Conservation (phyloP, 2,797 vertebrate species). For the Melanotaenia maccullochi region DNA sequence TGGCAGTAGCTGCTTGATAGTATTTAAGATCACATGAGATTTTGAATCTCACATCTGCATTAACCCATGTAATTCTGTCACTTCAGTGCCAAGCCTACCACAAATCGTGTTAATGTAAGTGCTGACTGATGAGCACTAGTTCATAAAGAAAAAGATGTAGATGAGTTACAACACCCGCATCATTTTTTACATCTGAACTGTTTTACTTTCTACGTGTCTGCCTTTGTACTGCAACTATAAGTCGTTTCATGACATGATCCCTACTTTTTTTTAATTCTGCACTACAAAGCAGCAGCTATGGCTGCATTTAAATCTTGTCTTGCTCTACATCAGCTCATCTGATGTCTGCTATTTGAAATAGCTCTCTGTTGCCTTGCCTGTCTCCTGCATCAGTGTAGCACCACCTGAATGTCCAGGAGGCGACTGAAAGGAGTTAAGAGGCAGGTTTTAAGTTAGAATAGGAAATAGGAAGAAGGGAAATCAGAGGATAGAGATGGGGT, state of each 20-base stretch:
- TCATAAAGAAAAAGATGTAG: slow-evolving; percentile 46
- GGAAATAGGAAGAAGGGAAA: slow-evolving; percentile 61
- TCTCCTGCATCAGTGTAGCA: slow-evolving; percentile 54
- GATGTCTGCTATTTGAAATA: slow-evolving; percentile 41
- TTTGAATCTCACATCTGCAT: slow-evolving; percentile 16
- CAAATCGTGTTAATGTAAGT: slow-evolving; percentile 14
- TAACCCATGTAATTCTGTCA: slow-evolving; percentile 10
- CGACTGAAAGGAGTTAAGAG: slow-evolving; percentile 62
- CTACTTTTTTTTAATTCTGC: slow-evolving; percentile 22
- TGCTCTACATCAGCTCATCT: slow-evolving; percentile 42
- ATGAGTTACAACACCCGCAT: slow-evolving; percentile 56
- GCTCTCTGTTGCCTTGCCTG: slow-evolving; percentile 49
- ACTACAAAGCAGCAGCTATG: slow-evolving; percentile 41
- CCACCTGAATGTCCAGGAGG: slow-evolving; percentile 43
- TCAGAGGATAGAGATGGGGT: slow-evolving; percentile 33
- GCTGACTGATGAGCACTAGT: slow-evolving; percentile 13
- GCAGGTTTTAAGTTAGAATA: slow-evolving; percentile 59
- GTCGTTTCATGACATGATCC: slow-evolving; percentile 19
- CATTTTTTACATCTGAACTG: slow-evolving; percentile 33
- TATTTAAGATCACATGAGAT: slow-evolving; percentile 33
- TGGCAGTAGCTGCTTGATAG: slow-evolving; percentile 39
- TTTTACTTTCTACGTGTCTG: slow-evolving; percentile 28
- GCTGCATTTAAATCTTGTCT: slow-evolving; percentile 30
- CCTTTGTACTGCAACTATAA: slow-evolving; percentile 23
- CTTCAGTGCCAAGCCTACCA: not conserved